Evolutionary conservation across 2,797 vertebrate genomes (phyloP), one percentile per base, ranked within the genome.

Genomic region (Clarias pachynema): DNA sequence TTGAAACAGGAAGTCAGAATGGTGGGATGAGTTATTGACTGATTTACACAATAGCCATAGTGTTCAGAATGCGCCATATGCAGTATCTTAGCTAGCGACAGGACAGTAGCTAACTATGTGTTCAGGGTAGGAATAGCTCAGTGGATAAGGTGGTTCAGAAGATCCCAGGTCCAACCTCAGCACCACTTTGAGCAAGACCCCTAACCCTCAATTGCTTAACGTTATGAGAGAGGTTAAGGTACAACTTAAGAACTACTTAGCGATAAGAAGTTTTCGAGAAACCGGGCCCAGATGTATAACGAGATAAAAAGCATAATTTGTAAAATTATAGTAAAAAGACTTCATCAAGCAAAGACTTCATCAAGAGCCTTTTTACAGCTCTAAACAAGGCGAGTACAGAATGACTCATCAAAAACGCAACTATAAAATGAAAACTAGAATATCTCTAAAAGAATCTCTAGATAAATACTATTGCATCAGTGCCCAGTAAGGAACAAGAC

Each of bases 1-100:
- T 59, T 22, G 34, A 31, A 77, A 22, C 26, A 34, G 26, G 12
- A 53, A 31, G 53, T 57, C 18, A 57, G 53, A 22, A 0, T 57
- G 26, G 31, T 57, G 26, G 10, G 4, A 72, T 31, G 34, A 20
- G 68, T 53, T 49, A 1, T 22, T 59, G 18, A 26, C 10, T n/a
- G 57, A 60, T 40, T 60, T 79, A 16, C 20, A 24, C 75, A 60
- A 7, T 14, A 60, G 57, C 2, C 12, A 62, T 4, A 37, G 29
- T 83, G 70, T 87, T 87, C 20, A 37, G 57, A 10, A 40, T 40
- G 37, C 22, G 26, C 29, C 14, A 37, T 79, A 62, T 79, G 53
- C 9, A 31, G 53, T 57, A 59, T n/a, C n/a, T 56, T 18, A 57
- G 49, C 26, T 57, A 56, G n/a, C 26, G 31, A 20, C 44, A 49